phyloP scores from a whole-genome alignment of 2,888 invertebrate species.

The Eupithecia centaureata region DNA sequence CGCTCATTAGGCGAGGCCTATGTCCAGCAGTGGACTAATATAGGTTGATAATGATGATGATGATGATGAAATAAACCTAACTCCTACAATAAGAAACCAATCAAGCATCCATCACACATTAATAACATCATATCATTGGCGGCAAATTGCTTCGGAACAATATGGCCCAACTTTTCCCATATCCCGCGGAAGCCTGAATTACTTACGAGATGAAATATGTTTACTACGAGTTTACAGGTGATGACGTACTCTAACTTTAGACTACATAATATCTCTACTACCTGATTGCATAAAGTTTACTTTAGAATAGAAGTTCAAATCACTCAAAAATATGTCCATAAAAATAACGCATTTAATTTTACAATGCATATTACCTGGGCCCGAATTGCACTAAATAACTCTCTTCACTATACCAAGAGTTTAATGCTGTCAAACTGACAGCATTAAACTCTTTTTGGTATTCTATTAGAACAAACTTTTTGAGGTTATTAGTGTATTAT shows the following conservation, averaged over 20 bases:
- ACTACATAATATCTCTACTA: not conserved
- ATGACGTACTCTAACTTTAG: not conserved
- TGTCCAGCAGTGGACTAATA: too few species aligned
- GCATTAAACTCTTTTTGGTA: too few species aligned
- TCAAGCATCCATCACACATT: slow-evolving; percentile 35
- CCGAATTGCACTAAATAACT: too few species aligned
- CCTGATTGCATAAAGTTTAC: too few species aligned
- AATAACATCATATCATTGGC: slow-evolving; percentile 30
- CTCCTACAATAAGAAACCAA: not conserved
- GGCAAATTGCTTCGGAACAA: slow-evolving; percentile 35
- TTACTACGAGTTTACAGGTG: not conserved
- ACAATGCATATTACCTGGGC: too few species aligned
- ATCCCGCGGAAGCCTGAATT: slow-evolving; percentile 29
- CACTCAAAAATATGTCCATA: not conserved
- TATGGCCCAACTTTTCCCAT: slow-evolving; percentile 41
- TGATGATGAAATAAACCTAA: not conserved
- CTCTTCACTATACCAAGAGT: too few species aligned
- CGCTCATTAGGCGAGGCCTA: too few species aligned
- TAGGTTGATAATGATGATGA: too few species aligned
- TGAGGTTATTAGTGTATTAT: too few species aligned
- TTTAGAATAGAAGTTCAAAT: too few species aligned
- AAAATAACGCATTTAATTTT: not conserved
- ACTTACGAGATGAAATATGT: slow-evolving; percentile 33
- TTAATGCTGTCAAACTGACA: too few species aligned
- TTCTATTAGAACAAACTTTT: too few species aligned